Conservation (phyloP, 2,797 vertebrate species). For the Graptemys geographica region DNA sequence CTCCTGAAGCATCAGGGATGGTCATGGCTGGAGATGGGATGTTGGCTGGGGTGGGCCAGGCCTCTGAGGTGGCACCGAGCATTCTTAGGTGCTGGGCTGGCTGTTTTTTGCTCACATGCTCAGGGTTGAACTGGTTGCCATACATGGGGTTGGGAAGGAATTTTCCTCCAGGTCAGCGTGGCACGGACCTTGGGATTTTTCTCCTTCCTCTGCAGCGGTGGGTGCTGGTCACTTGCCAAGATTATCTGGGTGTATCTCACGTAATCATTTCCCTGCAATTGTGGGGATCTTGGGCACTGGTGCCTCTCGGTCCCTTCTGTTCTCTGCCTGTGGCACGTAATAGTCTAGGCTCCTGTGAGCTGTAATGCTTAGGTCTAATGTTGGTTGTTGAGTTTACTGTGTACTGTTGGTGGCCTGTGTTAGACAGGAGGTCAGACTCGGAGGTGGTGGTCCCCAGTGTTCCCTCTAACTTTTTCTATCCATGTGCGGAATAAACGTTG, state of each 20-base stretch:
- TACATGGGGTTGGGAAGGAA: not conserved
- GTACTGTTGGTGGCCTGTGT: not conserved
- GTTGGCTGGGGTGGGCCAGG: not conserved
- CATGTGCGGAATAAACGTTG: too few species aligned
- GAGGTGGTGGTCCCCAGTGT: too few species aligned
- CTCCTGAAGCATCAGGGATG: not conserved
- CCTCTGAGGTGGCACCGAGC: not conserved
- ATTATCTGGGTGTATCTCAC: not conserved
- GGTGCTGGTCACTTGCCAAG: not conserved
- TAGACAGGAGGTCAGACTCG: not conserved
- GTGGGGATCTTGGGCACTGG: not conserved
- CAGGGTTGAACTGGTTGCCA: not conserved
- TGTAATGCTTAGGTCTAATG: not conserved
- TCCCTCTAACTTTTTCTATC: too few species aligned
- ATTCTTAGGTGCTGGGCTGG: not conserved
- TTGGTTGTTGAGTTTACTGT: not conserved
- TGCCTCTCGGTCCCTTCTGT: not conserved
- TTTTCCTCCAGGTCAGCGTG: not conserved
- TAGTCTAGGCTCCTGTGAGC: not conserved
- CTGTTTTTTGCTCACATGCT: not conserved
- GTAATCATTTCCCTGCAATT: not conserved
- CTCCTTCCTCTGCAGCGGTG: not conserved
- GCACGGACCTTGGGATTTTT: not conserved
- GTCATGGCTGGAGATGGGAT: not conserved
- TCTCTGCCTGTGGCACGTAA: not conserved